phyloP scores from a whole-genome alignment of 1,140 invertebrate genomes.

The Bombus soroeensis region DNA sequence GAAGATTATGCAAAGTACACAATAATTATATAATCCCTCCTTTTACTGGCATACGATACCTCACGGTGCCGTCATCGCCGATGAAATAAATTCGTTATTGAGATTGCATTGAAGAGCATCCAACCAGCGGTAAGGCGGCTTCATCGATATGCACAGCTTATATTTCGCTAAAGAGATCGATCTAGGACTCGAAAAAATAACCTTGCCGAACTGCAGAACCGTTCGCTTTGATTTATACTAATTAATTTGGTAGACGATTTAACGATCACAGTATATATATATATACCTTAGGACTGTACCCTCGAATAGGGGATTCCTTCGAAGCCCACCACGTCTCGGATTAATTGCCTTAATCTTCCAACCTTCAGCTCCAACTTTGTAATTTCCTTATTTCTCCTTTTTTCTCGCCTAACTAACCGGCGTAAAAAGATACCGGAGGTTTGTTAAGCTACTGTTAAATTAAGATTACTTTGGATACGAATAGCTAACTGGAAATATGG shows the following conservation, averaged over 20 bases:
- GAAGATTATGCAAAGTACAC: constrained; percentile 54
- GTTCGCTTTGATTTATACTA: constrained; percentile 56
- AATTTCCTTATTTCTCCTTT: constrained; percentile 16
- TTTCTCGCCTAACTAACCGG: background rate
- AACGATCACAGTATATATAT: constrained; percentile 48
- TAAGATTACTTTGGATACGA: constrained; percentile 12
- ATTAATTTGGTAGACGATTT: constrained; percentile 62
- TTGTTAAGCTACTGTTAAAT: constrained; percentile 14
- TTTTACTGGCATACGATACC: constrained; percentile 41
- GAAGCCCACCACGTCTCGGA: constrained; percentile 48
- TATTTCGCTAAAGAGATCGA: constrained; percentile 40
- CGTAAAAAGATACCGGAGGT: background rate
- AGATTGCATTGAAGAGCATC: constrained; percentile 47
- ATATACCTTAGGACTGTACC: constrained; percentile 36
- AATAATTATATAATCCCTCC: constrained; percentile 51
- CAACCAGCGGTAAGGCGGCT: background rate
- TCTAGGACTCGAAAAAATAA: constrained; percentile 9
- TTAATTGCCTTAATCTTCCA: constrained; percentile 71
- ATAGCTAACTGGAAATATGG: background rate
- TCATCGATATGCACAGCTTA: constrained; percentile 51
- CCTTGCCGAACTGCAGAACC: background rate
- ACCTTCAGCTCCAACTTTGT: constrained; percentile 63
- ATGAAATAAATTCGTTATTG: constrained; percentile 54
- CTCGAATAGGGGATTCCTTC: constrained; percentile 55
- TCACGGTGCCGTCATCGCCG: constrained; percentile 18